Conservation (phyloP, 1,140 invertebrate species). For the Drosophila repleta region DNA sequence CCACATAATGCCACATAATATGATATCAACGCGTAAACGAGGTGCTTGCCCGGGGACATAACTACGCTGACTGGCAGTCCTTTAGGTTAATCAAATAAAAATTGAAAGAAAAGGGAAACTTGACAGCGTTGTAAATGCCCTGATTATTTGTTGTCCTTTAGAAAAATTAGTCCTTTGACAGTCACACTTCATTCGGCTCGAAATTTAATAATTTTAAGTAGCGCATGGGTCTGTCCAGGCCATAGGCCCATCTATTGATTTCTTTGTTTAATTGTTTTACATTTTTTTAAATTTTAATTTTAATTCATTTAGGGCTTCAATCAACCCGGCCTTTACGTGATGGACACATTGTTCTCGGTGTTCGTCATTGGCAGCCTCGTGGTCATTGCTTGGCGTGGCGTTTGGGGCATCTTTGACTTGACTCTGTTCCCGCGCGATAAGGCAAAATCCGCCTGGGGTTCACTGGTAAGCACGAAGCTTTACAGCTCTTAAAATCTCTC, state of each 20-base stretch:
- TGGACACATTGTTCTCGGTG: conserved; percentile 94
- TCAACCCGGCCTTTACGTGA: conserved; percentile 89
- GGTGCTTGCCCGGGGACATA: conserved; percentile 15
- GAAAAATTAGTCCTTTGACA: too few relatives aligned
- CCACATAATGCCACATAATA: conserved; percentile 1
- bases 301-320: conserved; percentile 86
- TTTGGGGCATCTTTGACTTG: conserved; percentile 92
- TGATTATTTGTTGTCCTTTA: too few relatives aligned
- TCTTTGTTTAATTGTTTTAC: neutral
- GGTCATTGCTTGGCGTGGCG: conserved; percentile 94
- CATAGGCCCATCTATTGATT: neutral
- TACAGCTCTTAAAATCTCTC: too few relatives aligned
- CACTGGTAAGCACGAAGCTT: conserved; percentile 87
- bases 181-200: too few relatives aligned
- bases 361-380: conserved; percentile 92
- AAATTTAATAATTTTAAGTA: too few relatives aligned
- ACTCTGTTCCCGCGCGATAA: conserved; percentile 89
- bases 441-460: conserved; percentile 89
- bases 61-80: neutral
- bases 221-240: too few relatives aligned
- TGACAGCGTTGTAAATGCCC: too few relatives aligned
- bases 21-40: neutral
- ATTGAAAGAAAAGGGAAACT: too few relatives aligned
- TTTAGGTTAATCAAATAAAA: neutral
- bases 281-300: too few relatives aligned